These are phyloP conservation scores for Drosophila sp. DNA, from an alignment of 1,140 invertebrate species.

Conservation along the genomic window DNA sequence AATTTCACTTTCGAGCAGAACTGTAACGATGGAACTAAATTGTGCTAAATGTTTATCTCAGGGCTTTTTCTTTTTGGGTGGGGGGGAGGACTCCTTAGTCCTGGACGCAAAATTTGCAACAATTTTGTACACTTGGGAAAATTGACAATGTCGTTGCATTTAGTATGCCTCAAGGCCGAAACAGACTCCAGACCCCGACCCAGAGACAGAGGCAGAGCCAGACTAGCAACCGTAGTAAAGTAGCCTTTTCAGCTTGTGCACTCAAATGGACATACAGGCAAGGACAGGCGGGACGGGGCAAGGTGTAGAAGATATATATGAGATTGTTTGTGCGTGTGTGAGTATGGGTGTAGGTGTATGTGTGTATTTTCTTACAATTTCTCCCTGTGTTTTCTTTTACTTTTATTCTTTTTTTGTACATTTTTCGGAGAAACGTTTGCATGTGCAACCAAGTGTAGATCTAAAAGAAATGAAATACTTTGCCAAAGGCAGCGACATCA, in stretches of 20 bases:
- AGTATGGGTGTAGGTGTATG: neutral
- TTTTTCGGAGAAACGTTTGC: conserved; percentile 62
- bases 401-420: conserved; percentile 12
- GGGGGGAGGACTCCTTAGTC: too few relatives aligned
- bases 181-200: conserved; percentile 28
- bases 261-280: conserved; percentile 66
- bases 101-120: conserved; percentile 37
- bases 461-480: conserved; percentile 67
- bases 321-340: conserved; percentile 16
- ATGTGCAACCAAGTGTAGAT: conserved; percentile 74
- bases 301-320: conserved; percentile 57
- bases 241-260: conserved; percentile 78
- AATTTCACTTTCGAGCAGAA: neutral
- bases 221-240: conserved; percentile 43
- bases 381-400: conserved; percentile 38
- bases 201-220: conserved; percentile 33
- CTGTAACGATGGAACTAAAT: neutral
- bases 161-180: conserved; percentile 4
- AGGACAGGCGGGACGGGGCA: conserved; percentile 41
- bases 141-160: neutral
- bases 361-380: conserved; percentile 31
- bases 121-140: conserved; percentile 27
- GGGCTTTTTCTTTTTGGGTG: neutral
- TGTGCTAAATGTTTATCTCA: neutral
- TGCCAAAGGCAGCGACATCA: conserved; percentile 49